phyloP scores from a whole-genome alignment of 2,888 invertebrate species.

The Drosophila recens region DNA sequence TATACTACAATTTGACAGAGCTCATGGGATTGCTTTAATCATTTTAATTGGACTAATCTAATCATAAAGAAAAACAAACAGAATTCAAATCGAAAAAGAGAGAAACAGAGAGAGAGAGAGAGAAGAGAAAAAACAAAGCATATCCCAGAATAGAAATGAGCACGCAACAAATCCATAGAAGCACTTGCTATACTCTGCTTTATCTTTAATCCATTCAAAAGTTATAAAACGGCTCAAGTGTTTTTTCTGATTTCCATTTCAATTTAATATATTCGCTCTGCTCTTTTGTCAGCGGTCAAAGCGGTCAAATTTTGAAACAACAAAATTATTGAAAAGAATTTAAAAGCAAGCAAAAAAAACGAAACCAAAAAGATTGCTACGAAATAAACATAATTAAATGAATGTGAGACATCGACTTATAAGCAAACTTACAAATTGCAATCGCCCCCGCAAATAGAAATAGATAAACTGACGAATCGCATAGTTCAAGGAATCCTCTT shows the following conservation, averaged over 20 bases:
- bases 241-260: conserved; percentile 17
- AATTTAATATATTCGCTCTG: background rate
- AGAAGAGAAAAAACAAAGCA: conserved; percentile 7
- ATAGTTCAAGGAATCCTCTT: conserved; percentile 31
- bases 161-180: conserved; percentile 15
- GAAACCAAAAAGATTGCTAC: background rate
- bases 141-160: conserved; percentile 29
- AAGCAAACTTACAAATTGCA: conserved; percentile 37
- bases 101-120: too few species aligned
- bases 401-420: conserved; percentile 6
- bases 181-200: conserved; percentile 24
- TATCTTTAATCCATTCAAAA: conserved; percentile 40
- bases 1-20: too few species aligned
- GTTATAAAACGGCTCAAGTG: conserved; percentile 43
- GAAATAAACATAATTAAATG: conserved; percentile 2
- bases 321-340: conserved; percentile 29
- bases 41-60: conserved; percentile 69
- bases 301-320: conserved; percentile 57
- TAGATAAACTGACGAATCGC: background rate
- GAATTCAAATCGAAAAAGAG: background rate
- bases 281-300: conserved; percentile 68
- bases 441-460: conserved; percentile 15
- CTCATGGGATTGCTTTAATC: conserved; percentile 42
- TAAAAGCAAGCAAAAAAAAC: conserved; percentile 12
- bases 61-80: conserved; percentile 41